Evolutionary conservation across 92 coral and sea anemone species (phyloP).

Genomic region (Galaxea fascicularis): DNA sequence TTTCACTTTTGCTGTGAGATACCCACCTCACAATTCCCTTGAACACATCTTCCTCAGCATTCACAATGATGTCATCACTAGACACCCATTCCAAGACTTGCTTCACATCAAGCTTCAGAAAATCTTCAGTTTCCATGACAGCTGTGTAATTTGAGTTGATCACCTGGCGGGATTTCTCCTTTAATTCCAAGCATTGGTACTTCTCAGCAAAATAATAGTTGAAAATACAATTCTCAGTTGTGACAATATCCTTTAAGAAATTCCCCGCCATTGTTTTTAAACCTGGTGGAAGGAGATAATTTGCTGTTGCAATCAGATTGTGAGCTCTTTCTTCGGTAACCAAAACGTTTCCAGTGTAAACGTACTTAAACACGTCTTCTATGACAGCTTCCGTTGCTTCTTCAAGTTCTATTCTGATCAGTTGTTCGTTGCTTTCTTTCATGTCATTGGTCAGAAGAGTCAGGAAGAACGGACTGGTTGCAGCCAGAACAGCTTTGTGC

Average conservation of each 20-base stretch:
- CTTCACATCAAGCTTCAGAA: neutral
- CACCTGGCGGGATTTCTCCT: neutral
- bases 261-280: neutral
- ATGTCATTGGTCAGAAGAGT: constrained; percentile 1
- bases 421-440: constrained; percentile 1
- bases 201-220: neutral
- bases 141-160: neutral
- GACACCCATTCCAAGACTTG: neutral
- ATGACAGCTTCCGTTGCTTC: neutral
- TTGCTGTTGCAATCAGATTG: neutral
- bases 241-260: neutral
- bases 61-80: too few species aligned
- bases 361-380: neutral
- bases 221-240: neutral
- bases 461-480: neutral
- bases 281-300: neutral
- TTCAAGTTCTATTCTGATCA: neutral
- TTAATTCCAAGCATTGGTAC: neutral
- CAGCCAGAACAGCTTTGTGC: constrained; percentile 5
- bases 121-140: neutral
- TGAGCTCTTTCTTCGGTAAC: neutral
- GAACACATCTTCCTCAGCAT: too few species aligned
- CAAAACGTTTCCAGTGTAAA: neutral
- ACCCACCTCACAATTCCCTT: constrained; percentile 21
- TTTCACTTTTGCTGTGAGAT: neutral